Base-by-base conservation (phyloP, 2,888 invertebrate species). In the Callinectes sapidus region DNA sequence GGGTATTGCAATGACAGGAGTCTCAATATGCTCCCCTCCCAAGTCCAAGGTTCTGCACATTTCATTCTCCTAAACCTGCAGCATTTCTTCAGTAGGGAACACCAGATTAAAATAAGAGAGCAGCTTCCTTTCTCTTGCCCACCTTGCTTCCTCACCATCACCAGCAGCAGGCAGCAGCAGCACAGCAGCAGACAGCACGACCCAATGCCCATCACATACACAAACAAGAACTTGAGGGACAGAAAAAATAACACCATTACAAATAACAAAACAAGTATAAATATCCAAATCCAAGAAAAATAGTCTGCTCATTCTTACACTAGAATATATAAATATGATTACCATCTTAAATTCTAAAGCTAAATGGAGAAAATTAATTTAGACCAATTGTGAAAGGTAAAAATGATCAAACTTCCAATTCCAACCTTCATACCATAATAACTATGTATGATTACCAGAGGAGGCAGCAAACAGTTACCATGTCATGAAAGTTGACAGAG, bases 401-500 rank as follows among this genome's bases (percentile, higher is more conserved):
- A 61, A 3, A 61, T 1, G 2, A 61, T 23, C 23, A 61, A 23
- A 23, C 61, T 10, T 48, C 10, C 10, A 61, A 61, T 18, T 61
- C 23, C 18, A 61, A 61, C 6, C 61, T 23, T 16, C 0, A 23
- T 5, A 55, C 14, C 0, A 55, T 55, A 55, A 55, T 61, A 13
- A 61, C 61, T 61, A 18, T 18, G 10, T 61, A 18, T 18, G 10
- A n/a, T 71, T n/a, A 5, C 23, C 28, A 28, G 13, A 10, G 35
- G n/a, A 42, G n/a, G 48, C 48, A 28, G 14, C 16, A 14, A 35
- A 35, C 5, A 13, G 23, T 91, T 89, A 93, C 92, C 91, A 90
- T 28, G 54, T 90, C 90, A 55, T 93, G 92, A n/a, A 92, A 81
- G 13, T 90, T 93, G n/a, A 93, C 66, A 13, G 92, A 89, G 48